Evolutionary conservation across 2,113 vertebrate genomes (phyloP).

Genomic region (Ginglymostoma cirratum): DNA sequence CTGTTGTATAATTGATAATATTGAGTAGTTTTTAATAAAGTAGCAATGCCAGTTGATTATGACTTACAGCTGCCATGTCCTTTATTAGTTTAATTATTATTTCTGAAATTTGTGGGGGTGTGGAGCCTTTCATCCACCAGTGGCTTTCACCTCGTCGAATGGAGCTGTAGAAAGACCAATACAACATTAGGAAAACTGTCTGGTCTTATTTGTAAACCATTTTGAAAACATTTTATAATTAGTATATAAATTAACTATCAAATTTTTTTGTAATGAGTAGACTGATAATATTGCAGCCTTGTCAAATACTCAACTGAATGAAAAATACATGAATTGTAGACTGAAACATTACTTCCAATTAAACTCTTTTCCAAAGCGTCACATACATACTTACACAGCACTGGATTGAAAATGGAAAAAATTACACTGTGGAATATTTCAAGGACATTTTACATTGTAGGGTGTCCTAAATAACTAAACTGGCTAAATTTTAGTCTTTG

Average conservation of each 20-base stretch:
- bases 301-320: too few species aligned
- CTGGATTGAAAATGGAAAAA: not conserved
- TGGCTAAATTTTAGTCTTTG: not conserved
- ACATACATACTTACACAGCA: not conserved
- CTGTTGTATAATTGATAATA: not conserved
- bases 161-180: slow-evolving; percentile 61
- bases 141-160: slow-evolving; percentile 94
- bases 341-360: not conserved
- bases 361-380: not conserved
- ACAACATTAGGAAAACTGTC: not conserved
- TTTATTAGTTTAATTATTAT: slow-evolving; percentile 98
- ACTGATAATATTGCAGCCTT: not conserved
- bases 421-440: not conserved
- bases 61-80: slow-evolving; percentile 95
- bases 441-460: not conserved
- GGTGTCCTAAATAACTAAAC: not conserved
- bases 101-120: slow-evolving; percentile 93
- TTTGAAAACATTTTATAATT: not conserved
- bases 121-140: slow-evolving; percentile 99
- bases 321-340: not conserved
- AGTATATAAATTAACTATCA: not conserved
- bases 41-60: slow-evolving; percentile 29
- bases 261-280: not conserved
- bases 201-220: not conserved
- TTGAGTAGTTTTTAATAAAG: not conserved